These are phyloP conservation scores for Dendroctonus ponderosae DNA, from an alignment of 1,140 invertebrate genomes.

Conservation along the genomic window DNA sequence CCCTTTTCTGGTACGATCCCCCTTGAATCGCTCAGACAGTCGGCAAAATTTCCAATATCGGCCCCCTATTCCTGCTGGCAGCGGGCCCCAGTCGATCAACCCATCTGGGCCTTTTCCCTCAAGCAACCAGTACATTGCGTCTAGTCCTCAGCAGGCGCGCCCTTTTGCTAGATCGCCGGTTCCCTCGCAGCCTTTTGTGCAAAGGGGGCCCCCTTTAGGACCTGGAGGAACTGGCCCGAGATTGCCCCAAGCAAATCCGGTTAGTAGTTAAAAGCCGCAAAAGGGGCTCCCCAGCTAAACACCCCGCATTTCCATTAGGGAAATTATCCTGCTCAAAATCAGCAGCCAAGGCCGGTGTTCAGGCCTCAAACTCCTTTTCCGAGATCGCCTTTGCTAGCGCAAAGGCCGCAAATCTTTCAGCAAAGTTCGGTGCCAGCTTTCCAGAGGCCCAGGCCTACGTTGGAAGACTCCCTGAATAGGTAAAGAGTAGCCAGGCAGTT, in stretches of 20 bases:
- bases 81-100: conserved; percentile 11
- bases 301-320: background rate
- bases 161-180: conserved; percentile 1
- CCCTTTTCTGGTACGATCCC: conserved; percentile 32
- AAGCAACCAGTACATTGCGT: conserved; percentile 1
- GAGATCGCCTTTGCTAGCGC: conserved; percentile 36
- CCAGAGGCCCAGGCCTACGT: conserved; percentile 27
- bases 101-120: conserved; percentile 1
- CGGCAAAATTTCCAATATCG: conserved; percentile 38
- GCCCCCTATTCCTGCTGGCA: conserved; percentile 36
- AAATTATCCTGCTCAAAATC: background rate
- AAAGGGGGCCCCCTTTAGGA: conserved; percentile 31
- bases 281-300: background rate
- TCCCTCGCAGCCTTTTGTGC: conserved; percentile 26
- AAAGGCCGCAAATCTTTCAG: conserved; percentile 42
- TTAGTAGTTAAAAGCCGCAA: background rate
- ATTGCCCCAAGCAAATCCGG: conserved; percentile 24
- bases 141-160: background rate
- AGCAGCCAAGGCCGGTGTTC: conserved; percentile 32
- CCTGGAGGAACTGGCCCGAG: conserved; percentile 31
- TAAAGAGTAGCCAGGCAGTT: conserved; percentile 10
- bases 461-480: conserved; percentile 33
- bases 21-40: conserved; percentile 42
- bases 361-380: conserved; percentile 39
- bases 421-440: conserved; percentile 40